Evolutionary conservation across 2,888 invertebrate species (phyloP), one percentile per base, ranked within the genome.

Genomic region (Dascillus cervinus): DNA sequence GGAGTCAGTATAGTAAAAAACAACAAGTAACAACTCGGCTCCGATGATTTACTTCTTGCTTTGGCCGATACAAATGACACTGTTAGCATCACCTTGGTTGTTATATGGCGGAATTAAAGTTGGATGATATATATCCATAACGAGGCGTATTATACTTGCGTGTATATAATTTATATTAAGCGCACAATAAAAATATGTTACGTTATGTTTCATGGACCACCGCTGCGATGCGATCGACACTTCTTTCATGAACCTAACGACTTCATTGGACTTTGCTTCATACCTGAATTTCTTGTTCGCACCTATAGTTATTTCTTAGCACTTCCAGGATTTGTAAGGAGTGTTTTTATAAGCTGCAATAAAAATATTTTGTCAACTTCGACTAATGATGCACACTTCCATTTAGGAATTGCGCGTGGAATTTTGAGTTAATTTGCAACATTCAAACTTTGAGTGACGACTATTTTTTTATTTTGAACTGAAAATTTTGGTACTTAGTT

Each of bases 91-190:
- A 22, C 22, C 22, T 17, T 22, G n/a, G n/a, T n/a, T n/a, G n/a
- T n/a, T n/a, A n/a, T n/a, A n/a, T n/a, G 22, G 31, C 11, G 20
- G 24, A 31, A 24, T 31, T 19, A 24, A 19, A 13, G 31, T 23
- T 23, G 11, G 9, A 31, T 31, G 31, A 31, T 31, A 25, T 31
- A 31, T 31, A 24, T 17, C 24, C 20, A 31, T 31, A 24, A 19
- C 20, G 34, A 22, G 25, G 34, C 34, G 32, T 39, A 42, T 42
- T 39, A 41, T 26, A 30, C 26, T 47, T 46, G 48, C 48, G 47
- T 49, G 48, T 41, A 33, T 30, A 42, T 52, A 50, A 52, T 50
- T 52, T 50, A 52, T 50, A 40, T 47, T 33, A 31, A 30, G 37
- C 43, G 43, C 41, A 46, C 31, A 32, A 43, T 39, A 44, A 49